These are phyloP conservation scores for Drosophila flavopinicola DNA, from an alignment of 2,888 invertebrate genomes.

Conservation along the genomic window DNA sequence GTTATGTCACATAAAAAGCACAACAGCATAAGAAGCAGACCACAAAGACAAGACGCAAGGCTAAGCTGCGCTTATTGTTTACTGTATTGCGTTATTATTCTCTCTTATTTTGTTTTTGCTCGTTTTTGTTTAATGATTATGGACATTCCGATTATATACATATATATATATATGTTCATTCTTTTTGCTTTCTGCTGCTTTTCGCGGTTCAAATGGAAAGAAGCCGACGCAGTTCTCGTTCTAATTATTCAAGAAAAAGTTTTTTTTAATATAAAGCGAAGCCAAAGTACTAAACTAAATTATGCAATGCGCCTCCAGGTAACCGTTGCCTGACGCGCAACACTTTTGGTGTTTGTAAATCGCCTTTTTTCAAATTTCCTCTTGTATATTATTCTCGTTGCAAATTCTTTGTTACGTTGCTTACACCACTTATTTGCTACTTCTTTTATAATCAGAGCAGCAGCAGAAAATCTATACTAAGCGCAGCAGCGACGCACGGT, in stretches of 20 bases:
- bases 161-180: slow-evolving; percentile 23
- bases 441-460: slow-evolving; percentile 37
- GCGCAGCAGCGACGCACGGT: slow-evolving; percentile 36
- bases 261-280: slow-evolving; percentile 22
- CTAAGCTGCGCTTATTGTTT: slow-evolving; percentile 57
- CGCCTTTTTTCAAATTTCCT: no score
- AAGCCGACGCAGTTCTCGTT: slow-evolving; percentile 21
- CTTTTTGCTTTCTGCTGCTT: slow-evolving; percentile 18
- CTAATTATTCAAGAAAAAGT: slow-evolving; percentile 24
- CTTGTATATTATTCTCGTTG: no score
- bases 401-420: slow-evolving; percentile 16
- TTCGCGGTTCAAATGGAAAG: slow-evolving; percentile 23
- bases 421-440: slow-evolving; percentile 26
- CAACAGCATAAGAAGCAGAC: slow-evolving; percentile 35
- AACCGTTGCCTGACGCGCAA: slow-evolving; percentile 38
- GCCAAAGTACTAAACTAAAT: slow-evolving; percentile 28
- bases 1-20: slow-evolving; percentile 67
- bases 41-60: slow-evolving; percentile 26
- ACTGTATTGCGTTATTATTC: slow-evolving; percentile 47
- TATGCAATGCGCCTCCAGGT: slow-evolving; percentile 47
- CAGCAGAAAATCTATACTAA: slow-evolving; percentile 57
- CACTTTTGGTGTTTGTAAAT: slow-evolving; percentile 16
- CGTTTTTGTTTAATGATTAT: slow-evolving; percentile 42
- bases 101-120: neutral
- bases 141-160: slow-evolving; percentile 58